Evolutionary conservation across 2,113 vertebrate genomes (phyloP).

Genomic region (Origma solitaria): DNA sequence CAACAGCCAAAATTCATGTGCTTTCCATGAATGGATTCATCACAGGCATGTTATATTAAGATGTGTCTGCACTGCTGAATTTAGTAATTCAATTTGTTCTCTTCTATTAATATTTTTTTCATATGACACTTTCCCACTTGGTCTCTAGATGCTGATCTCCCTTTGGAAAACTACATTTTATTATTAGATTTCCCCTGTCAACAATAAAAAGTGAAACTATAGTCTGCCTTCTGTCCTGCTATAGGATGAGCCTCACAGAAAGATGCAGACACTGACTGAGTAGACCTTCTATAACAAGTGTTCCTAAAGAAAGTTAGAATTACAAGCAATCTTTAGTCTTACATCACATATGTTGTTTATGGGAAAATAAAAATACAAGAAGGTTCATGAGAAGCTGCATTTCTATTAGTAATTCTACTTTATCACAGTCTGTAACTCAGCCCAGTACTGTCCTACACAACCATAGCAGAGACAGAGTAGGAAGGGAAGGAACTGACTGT

Average conservation of each 20-base stretch:
- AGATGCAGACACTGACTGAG: neutral
- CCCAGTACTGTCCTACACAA: neutral
- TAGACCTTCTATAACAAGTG: neutral
- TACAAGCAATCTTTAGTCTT: neutral
- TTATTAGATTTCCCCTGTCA: neutral
- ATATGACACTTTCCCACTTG: neutral
- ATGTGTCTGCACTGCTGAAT: neutral
- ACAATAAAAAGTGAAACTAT: neutral
- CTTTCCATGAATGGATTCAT: neutral
- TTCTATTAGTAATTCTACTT: neutral
- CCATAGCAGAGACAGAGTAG: neutral
- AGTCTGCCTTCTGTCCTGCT: neutral
- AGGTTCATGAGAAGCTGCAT: neutral
- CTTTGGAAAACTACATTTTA: neutral
- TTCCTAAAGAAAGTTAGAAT: neutral
- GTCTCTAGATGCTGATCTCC: neutral
- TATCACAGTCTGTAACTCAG: neutral
- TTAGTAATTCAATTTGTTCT: neutral
- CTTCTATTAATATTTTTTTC: neutral
- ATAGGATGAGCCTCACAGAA: neutral
- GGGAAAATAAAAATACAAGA: neutral
- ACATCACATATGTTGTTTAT: neutral
- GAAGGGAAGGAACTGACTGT: neutral
- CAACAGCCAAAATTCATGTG: rapidly evolving
- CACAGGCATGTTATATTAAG: neutral